phyloP scores from a whole-genome alignment of 1,140 invertebrate genomes.

The Cherax quadricarinatus region DNA sequence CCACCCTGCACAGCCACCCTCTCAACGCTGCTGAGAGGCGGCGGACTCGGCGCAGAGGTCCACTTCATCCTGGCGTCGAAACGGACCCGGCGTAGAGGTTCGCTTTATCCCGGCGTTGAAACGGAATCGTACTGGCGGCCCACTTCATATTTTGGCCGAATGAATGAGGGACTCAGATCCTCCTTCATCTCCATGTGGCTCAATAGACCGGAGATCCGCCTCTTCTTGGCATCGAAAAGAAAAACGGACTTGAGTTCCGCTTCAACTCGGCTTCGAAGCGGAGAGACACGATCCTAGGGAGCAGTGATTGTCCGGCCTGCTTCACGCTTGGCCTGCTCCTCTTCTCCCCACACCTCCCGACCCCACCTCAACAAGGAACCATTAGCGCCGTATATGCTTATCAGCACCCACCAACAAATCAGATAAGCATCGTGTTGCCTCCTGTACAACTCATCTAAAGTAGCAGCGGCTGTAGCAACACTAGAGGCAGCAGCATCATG shows the following conservation, averaged over 20 bases:
- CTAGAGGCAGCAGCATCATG: background rate
- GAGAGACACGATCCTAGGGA: background rate
- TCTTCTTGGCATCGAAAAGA: too few relatives aligned
- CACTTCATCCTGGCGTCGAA: too few relatives aligned
- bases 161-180: too few relatives aligned
- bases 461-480: background rate
- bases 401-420: constrained; percentile 1
- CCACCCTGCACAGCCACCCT: background rate
- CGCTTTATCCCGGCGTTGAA: too few relatives aligned
- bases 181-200: too few relatives aligned
- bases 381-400: constrained; percentile 9
- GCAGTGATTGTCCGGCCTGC: background rate
- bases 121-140: too few relatives aligned
- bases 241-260: too few relatives aligned
- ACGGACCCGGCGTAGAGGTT: too few relatives aligned
- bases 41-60: too few relatives aligned
- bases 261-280: too few relatives aligned
- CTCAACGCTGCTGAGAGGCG: background rate
- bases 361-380: background rate
- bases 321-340: background rate
- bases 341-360: background rate
- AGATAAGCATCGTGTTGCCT: constrained; percentile 14
- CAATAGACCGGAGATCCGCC: too few relatives aligned
- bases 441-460: background rate
- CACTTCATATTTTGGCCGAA: too few relatives aligned